Evolutionary conservation across 2,888 invertebrate genomes (phyloP), one percentile per base, ranked within the genome.

Genomic region (Hydropsyche betteni): DNA sequence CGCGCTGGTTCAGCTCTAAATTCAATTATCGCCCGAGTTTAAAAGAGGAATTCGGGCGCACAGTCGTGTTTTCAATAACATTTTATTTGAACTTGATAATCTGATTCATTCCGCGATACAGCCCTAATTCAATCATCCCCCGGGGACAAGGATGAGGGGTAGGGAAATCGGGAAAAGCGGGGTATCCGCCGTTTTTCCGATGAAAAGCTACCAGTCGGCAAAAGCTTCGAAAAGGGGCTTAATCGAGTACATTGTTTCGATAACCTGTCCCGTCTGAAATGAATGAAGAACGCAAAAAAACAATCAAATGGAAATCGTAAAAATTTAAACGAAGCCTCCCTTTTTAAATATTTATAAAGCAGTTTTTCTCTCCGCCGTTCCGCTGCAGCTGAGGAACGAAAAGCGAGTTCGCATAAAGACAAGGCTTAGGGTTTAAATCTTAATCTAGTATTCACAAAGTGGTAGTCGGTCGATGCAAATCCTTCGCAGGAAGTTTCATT

Each of bases 21-120:
- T 64, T 64, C 64, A 64, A 64, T 64, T 64, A 64, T 64, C 64
- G 64, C 64, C 34, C 36, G 64, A 64, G 64, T 64, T 64, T 64
- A 64, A 64, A 64, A 64, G 44, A 64, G 36, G 36, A 64, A 64
- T 64, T 64, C 64, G 58, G 10, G 64, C 64, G 61, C 53, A 12
- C 24, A 61, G 61, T 14, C 61, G n/a, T 53, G 61, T 55, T 72
- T 72, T 72, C 55, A 58, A 72, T 72, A 72, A 72, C 72, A 72
- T 72, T 72, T 34, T 58, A 58, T 72, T 61, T 72, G 55, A 72
- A 72, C 52, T 72, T 72, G 72, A 58, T 58, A 72, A 72, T 61
- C 58, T 55, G 36, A 72, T 72, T 72, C 72, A 72, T 72, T 72
- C 58, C 58, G n/a, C 64, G 64, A 64, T 64, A 64, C 64, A 64